These are phyloP conservation scores for Micromesistius poutassou DNA, from an alignment of 2,797 vertebrate genomes.

Conservation along the genomic window DNA sequence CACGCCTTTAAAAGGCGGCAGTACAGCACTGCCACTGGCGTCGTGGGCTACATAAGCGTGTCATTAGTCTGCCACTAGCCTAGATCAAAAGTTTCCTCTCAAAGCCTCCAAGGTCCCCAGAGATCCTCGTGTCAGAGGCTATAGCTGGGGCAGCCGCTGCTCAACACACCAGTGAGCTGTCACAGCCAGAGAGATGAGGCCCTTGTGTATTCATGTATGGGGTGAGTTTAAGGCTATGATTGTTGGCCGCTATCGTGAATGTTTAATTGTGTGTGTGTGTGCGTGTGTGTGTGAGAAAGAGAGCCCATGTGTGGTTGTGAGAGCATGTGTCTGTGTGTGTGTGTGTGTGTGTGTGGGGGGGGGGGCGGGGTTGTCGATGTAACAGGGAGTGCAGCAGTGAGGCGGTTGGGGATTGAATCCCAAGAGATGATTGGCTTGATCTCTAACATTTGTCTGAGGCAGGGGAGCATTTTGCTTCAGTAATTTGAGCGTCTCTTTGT, in stretches of 20 bases:
- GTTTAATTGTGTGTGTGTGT: not conserved
- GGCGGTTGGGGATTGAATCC: not conserved
- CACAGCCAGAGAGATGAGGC: not conserved
- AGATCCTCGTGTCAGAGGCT: not conserved
- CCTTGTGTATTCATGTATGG: conserved; percentile 3
- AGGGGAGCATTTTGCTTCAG: not conserved
- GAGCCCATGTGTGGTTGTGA: not conserved
- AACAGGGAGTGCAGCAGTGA: not conserved
- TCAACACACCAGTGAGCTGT: not conserved
- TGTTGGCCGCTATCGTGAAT: not conserved
- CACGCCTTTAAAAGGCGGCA: not conserved
- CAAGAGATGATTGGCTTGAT: not conserved
- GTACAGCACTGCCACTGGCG: not conserved
- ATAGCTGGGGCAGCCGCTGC: not conserved
- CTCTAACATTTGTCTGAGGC: not conserved
- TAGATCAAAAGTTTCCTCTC: conserved; percentile 2
- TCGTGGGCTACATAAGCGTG: not conserved
- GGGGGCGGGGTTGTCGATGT: not conserved
- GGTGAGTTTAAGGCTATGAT: conserved; percentile 3
- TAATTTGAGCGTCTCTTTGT: not conserved
- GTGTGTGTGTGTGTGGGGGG: conserved; percentile 2
- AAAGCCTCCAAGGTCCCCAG: not conserved
- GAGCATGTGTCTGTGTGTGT: not conserved
- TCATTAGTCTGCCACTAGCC: not conserved
- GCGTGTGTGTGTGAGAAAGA: not conserved